Base-by-base conservation (phyloP, 2,888 invertebrate genomes). In the Lissonota sp. region DNA sequence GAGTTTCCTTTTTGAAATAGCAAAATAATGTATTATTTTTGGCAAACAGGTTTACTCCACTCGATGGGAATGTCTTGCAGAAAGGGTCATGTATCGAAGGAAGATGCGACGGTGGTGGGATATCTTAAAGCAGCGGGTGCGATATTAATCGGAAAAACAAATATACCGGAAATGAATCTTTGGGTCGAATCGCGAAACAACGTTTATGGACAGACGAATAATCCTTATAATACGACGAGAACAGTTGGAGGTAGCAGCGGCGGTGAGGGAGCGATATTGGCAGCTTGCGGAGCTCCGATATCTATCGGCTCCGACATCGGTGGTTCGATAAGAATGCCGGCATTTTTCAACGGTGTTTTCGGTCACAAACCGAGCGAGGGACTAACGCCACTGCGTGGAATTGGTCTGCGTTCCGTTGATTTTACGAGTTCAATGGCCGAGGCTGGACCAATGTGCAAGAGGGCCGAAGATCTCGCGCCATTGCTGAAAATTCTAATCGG, bases 271-370 rank as follows among this genome's bases (percentile, higher is more conserved):
- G 95, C 96, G 1, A 93, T 98, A 0, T 93, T 97, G 10, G 95
- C 97, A 1, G 94, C 97, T 4, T 95, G 97, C 83, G 98, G 97
- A 12, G 95, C 96, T 7, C 96, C 97, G 1, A 95, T 98, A 84
- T 97, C 98, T 3, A 93, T 99, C 67, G 98, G 97, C 40, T 96
- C 97, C 0, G 99, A 99, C 91, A 98, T 99, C 87, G 99, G 99
- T n/a, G 99, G 99, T 0, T 98, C 98, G 4, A 97, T 98, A 62
- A 95, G 99, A 44, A 97, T 98, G 95, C 98, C 98, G 0, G 95
- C 97, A 0, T 97, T 97, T 92, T 98, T 96, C 93, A 98, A 97
- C 93, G 98, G 98, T 0, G 93, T 98, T 67, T 98, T 96, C 92
- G 98, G 97, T 0, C 96, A 97, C 89, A 97, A 98, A 91, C 96